Evolutionary conservation across 2,888 invertebrate genomes (phyloP).

Genomic region (Petrolisthes cinctipes): DNA sequence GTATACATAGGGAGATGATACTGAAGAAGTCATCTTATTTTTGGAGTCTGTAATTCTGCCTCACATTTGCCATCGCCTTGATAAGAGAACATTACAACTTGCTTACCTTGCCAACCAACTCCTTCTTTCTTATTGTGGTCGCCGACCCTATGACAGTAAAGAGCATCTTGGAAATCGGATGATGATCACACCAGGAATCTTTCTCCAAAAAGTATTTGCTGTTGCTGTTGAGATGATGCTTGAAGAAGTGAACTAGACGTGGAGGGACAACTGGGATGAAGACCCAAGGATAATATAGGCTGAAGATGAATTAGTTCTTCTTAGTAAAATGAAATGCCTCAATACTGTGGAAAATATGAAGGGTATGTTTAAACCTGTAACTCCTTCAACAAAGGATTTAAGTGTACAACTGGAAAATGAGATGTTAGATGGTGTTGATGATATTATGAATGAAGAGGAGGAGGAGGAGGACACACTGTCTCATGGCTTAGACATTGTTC

Average conservation of each 20-base stretch:
- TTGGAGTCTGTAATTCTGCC: no score
- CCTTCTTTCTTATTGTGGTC: neutral
- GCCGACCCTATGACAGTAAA: neutral
- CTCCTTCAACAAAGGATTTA: no score
- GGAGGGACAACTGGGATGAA: neutral
- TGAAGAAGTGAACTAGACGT: neutral
- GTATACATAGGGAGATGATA: no score
- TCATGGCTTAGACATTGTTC: no score
- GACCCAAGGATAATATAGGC: neutral
- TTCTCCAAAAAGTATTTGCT: neutral
- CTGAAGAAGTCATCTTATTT: no score
- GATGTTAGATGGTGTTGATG: no score
- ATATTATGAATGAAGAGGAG: no score
- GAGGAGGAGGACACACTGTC: no score
- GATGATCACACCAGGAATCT: neutral
- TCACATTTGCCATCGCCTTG: neutral
- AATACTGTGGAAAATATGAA: no score
- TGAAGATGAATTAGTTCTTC: neutral
- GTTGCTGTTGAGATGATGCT: neutral
- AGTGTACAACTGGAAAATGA: no score
- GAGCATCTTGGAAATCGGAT: slow-evolving; percentile 14
- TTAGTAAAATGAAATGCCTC: no score
- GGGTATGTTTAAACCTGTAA: no score
- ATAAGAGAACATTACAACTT: neutral
- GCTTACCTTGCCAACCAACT: slow-evolving; percentile 23